Percentiles rank a stretch among this genome's conserved stretches.
These are phyloP conservation scores for Brachionus paranguensis DNA, from an alignment of 1,140 invertebrate species.

Conservation along the genomic window DNA sequence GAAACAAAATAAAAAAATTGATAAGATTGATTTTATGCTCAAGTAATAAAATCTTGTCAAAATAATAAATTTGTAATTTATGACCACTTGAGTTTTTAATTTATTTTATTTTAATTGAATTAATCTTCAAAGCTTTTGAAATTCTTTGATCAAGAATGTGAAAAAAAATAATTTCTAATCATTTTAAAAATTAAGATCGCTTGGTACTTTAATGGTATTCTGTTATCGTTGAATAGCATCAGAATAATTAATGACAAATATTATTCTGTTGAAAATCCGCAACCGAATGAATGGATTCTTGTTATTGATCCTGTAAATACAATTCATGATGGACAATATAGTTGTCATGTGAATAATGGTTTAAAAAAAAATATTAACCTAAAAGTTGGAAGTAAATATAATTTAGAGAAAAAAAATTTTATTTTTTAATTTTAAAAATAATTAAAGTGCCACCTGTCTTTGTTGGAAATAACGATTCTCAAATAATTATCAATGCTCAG, in stretches of 20 bases:
- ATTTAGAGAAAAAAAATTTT: neutral
- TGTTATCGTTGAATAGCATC: conserved; percentile 11
- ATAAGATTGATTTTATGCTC: neutral
- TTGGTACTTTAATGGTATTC: conserved; percentile 32
- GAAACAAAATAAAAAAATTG: neutral
- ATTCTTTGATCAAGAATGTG: neutral
- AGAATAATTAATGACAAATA: conserved; percentile 31
- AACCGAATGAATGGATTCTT: conserved; percentile 9
- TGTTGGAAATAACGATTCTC: conserved; percentile 10
- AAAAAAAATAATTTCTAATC: neutral
- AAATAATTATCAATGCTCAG: conserved; percentile 23
- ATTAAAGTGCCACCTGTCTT: conserved; percentile 28
- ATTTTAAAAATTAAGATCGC: conserved; percentile 28
- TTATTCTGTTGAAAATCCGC: conserved; percentile 7
- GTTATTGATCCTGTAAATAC: conserved; percentile 23
- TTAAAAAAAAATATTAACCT: conserved; percentile 8
- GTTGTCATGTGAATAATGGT: conserved; percentile 19
- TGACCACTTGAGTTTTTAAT: conserved; percentile 15
- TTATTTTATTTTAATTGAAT: neutral
- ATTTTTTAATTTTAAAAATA: neutral
- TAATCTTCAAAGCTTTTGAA: neutral
- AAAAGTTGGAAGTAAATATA: conserved; percentile 15
- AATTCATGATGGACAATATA: conserved; percentile 14
- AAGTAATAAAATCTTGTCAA: conserved; percentile 21
- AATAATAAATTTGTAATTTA: conserved; percentile 31